Percentiles rank a stretch among this genome's conserved stretches.
Evolutionary conservation across 2,888 invertebrate genomes (phyloP).

Genomic region (Tanytarsus gracilentus): DNA sequence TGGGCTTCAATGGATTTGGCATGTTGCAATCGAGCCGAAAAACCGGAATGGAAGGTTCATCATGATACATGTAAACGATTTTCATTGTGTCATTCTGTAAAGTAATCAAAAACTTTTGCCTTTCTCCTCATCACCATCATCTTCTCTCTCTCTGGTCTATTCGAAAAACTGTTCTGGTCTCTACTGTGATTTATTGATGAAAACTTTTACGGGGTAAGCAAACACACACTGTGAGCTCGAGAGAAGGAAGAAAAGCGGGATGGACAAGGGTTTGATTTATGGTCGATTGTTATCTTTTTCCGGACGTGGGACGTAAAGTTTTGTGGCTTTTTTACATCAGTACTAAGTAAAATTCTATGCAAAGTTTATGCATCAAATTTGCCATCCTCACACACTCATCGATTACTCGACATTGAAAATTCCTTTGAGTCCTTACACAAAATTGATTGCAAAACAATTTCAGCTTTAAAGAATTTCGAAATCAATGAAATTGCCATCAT

Average conservation of each 20-base stretch:
- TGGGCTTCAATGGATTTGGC: not conserved
- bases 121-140: too few relatives aligned
- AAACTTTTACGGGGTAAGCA: not conserved
- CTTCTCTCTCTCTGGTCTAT: too few relatives aligned
- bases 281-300: conserved; percentile 7
- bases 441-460: too few relatives aligned
- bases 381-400: not conserved
- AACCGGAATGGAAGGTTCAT: not conserved
- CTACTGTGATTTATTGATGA: conserved; percentile 11
- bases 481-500: too few relatives aligned
- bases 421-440: too few relatives aligned
- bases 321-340: not conserved
- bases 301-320: not conserved
- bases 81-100: not conserved
- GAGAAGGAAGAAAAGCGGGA: not conserved
- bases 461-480: too few relatives aligned
- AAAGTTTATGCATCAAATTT: not conserved
- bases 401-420: not conserved
- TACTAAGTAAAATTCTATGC: too few relatives aligned
- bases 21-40: not conserved
- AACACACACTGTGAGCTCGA: too few relatives aligned
- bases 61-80: not conserved
- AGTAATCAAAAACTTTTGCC: not conserved
- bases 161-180: too few relatives aligned
- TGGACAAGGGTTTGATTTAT: conserved; percentile 15